These are phyloP conservation scores for Gouania willdenowi DNA, from an alignment of 2,797 vertebrate genomes.

Conservation along the genomic window DNA sequence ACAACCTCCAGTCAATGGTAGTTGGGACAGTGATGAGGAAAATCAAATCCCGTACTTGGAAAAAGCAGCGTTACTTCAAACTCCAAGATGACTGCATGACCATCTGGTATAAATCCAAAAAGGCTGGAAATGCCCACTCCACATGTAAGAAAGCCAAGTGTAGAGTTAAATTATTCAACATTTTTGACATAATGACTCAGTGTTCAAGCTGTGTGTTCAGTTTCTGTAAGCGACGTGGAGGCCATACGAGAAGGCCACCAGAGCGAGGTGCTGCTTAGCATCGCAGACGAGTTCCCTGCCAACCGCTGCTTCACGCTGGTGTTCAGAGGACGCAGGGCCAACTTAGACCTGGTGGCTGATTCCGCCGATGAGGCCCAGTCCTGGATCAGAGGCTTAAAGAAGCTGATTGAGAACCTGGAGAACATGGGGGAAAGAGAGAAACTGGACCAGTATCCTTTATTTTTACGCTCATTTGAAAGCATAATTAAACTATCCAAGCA, in stretches of 20 bases:
- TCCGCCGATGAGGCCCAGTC: constrained; percentile 82
- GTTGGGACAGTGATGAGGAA: constrained; percentile 87
- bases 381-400: constrained; percentile 86
- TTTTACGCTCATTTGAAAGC: too few relatives aligned
- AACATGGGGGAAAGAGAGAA: constrained; percentile 90
- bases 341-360: constrained; percentile 89
- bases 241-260: constrained; percentile 87
- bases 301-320: constrained; percentile 91
- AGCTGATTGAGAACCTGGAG: constrained; percentile 84
- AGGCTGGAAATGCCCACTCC: constrained; percentile 81
- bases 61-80: constrained; percentile 88
- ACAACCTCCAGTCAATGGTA: constrained; percentile 86
- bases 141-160: constrained; percentile 81
- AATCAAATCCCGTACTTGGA: constrained; percentile 92
- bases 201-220: constrained; percentile 46
- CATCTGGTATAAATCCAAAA: constrained; percentile 93
- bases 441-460: constrained; percentile 95
- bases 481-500: too few relatives aligned
- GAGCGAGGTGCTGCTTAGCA: constrained; percentile 87
- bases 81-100: constrained; percentile 92
- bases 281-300: constrained; percentile 83
- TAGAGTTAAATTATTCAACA: too few relatives aligned
- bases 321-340: constrained; percentile 85
- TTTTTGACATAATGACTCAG: too few relatives aligned
- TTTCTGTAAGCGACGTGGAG: constrained; percentile 91